Evolutionary conservation across 1,140 invertebrate genomes (phyloP).

Genomic region (Sycobia sp.): DNA sequence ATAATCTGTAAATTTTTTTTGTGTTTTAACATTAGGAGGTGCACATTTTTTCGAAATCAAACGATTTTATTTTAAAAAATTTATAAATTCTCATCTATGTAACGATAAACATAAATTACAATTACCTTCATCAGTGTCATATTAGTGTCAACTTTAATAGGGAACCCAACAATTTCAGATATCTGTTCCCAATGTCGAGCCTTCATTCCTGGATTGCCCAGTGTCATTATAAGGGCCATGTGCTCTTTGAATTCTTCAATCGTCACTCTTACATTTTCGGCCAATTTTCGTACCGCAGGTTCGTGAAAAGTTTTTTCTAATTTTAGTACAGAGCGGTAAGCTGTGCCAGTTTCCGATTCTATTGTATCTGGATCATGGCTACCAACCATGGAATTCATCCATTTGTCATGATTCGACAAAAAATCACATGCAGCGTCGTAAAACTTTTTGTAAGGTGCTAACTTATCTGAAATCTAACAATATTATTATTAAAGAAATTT

Average conservation of each 20-base stretch:
- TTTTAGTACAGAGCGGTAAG: slow-evolving; percentile 83
- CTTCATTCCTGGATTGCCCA: slow-evolving; percentile 94
- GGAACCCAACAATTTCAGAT: slow-evolving; percentile 93
- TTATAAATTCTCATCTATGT: too few species aligned
- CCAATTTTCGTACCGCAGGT: slow-evolving; percentile 70
- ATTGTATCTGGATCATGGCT: slow-evolving; percentile 88
- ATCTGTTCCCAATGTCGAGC: slow-evolving; percentile 94
- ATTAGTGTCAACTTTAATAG: slow-evolving; percentile 83
- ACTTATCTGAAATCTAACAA: slow-evolving; percentile 70
- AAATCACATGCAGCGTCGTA: slow-evolving; percentile 90
- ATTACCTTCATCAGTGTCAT: slow-evolving; percentile 79
- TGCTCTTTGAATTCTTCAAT: slow-evolving; percentile 91
- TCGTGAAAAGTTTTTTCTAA: slow-evolving; percentile 84
- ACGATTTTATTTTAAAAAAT: too few species aligned
- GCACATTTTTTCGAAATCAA: too few species aligned
- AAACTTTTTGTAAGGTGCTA: slow-evolving; percentile 84
- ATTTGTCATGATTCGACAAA: slow-evolving; percentile 78
- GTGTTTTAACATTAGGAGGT: not conserved
- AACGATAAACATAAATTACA: too few species aligned
- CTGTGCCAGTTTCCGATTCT: slow-evolving; percentile 79
- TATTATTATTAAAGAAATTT: not conserved
- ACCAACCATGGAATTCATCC: slow-evolving; percentile 84
- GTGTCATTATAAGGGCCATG: slow-evolving; percentile 86
- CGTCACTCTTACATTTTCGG: slow-evolving; percentile 68
- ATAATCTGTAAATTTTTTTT: slow-evolving; percentile 67